Conservation (phyloP, 2,113 vertebrate genomes). For the Alligator sinensis region DNA sequence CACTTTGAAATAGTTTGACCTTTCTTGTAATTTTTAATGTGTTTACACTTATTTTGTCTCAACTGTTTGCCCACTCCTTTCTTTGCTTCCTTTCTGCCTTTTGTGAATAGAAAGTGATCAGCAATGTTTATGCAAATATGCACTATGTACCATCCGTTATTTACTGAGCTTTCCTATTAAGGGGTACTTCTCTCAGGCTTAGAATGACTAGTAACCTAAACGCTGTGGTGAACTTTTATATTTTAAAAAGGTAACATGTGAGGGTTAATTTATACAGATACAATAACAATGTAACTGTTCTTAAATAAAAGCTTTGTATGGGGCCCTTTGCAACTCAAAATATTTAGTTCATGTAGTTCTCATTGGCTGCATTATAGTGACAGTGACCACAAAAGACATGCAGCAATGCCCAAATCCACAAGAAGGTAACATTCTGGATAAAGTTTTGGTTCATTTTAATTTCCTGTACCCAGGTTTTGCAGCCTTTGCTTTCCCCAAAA, state of each 20-base stretch:
- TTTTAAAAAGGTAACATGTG: not conserved
- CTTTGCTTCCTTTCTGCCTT: conserved; percentile 6
- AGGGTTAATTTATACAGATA: not conserved
- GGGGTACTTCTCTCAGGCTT: not conserved
- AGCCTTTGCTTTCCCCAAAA: not conserved
- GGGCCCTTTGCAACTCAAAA: not conserved
- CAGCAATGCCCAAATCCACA: not conserved
- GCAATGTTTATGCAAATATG: not conserved
- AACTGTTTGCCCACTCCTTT: conserved; percentile 18
- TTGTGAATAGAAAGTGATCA: conserved; percentile 22
- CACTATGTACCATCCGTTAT: not conserved
- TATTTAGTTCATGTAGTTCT: not conserved
- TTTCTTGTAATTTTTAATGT: conserved; percentile 1
- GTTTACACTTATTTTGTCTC: not conserved
- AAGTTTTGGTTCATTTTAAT: not conserved
- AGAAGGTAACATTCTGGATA: not conserved
- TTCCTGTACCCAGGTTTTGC: not conserved
- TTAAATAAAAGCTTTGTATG: not conserved
- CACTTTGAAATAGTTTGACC: not conserved
- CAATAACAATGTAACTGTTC: not conserved
- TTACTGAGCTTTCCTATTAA: not conserved
- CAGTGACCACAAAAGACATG: not conserved
- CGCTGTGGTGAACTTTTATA: not conserved
- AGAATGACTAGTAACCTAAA: not conserved
- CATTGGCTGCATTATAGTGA: not conserved